These are phyloP conservation scores for Yponomeuta cagnagella DNA, from an alignment of 2,888 invertebrate species.

Conservation along the genomic window DNA sequence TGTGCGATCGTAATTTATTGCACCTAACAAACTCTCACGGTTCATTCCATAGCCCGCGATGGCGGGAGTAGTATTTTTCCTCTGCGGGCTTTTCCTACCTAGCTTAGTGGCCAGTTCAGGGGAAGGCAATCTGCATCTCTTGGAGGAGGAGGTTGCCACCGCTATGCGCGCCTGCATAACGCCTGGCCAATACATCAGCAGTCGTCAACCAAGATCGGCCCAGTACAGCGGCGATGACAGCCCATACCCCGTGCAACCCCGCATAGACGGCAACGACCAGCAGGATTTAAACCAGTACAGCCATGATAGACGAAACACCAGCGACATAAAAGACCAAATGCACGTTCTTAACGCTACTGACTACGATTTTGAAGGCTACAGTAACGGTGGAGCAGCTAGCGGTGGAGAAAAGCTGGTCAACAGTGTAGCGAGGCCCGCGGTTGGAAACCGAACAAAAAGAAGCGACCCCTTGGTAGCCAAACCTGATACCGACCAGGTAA, in stretches of 20 bases:
- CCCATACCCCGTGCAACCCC: conserved; percentile 16
- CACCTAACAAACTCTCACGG: conserved; percentile 10
- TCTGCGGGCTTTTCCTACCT: conserved; percentile 32
- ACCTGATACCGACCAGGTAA: conserved; percentile 50
- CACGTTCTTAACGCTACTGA: conserved; percentile 46
- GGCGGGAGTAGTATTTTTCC: conserved; percentile 34
- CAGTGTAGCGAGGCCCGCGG: conserved; percentile 31
- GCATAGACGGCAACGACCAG: conserved; percentile 41
- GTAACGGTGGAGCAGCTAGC: conserved; percentile 23
- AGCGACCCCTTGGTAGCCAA: conserved; percentile 45
- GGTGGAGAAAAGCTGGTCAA: conserved; percentile 37
- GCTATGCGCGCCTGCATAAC: conserved; percentile 49
- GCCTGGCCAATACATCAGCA: conserved; percentile 24
- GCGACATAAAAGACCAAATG: conserved; percentile 37
- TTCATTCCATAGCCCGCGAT: conserved; percentile 28
- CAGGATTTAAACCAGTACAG: conserved; percentile 40
- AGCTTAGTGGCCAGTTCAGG: conserved; percentile 39
- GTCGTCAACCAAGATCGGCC: conserved; percentile 32
- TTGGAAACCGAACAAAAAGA: conserved; percentile 38
- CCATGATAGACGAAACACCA: conserved; percentile 45
- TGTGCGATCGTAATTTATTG: conserved; percentile 12
- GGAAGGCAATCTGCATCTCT: conserved; percentile 59
- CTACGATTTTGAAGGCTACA: conserved; percentile 39
- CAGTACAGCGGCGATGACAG: conserved; percentile 25
- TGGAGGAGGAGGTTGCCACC: conserved; percentile 54